Evolutionary conservation across 2,113 vertebrate species (phyloP).

Genomic region (Cisticola juncidis): DNA sequence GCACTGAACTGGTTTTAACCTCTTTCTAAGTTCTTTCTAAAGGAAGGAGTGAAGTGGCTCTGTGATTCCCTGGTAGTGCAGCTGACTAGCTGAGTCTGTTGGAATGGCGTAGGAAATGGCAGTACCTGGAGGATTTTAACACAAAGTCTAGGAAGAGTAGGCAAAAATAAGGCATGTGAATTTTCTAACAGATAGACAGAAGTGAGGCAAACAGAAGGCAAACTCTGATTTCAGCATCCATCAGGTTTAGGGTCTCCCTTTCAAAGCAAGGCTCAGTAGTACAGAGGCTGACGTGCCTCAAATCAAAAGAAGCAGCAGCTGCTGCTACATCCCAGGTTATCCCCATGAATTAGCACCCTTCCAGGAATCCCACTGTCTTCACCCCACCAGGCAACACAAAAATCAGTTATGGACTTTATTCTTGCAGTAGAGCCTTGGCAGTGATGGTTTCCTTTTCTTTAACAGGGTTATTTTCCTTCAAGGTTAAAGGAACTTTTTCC

Average conservation of each 20-base stretch:
- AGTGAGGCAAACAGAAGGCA: not conserved
- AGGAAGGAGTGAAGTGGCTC: not conserved
- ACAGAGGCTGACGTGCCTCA: not conserved
- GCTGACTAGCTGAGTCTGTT: not conserved
- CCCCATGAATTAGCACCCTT: not conserved
- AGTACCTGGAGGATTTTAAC: not conserved
- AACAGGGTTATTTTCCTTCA: not conserved
- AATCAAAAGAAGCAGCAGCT: not conserved
- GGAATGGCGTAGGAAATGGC: not conserved
- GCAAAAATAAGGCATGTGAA: not conserved
- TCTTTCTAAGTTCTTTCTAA: not conserved
- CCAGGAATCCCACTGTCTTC: not conserved
- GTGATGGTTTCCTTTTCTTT: not conserved
- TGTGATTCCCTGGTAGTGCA: not conserved
- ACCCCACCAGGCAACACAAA: not conserved
- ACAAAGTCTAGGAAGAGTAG: not conserved
- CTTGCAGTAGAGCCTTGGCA: not conserved
- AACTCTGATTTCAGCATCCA: not conserved
- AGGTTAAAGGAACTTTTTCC: not conserved
- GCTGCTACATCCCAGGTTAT: not conserved
- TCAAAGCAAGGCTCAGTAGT: fast-evolving
- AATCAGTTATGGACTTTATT: not conserved
- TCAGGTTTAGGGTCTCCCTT: not conserved
- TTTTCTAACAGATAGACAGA: not conserved
- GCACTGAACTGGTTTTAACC: not conserved